These are phyloP conservation scores for Lepidothrix coronata DNA, from an alignment of 2,113 vertebrate genomes.

Conservation along the genomic window DNA sequence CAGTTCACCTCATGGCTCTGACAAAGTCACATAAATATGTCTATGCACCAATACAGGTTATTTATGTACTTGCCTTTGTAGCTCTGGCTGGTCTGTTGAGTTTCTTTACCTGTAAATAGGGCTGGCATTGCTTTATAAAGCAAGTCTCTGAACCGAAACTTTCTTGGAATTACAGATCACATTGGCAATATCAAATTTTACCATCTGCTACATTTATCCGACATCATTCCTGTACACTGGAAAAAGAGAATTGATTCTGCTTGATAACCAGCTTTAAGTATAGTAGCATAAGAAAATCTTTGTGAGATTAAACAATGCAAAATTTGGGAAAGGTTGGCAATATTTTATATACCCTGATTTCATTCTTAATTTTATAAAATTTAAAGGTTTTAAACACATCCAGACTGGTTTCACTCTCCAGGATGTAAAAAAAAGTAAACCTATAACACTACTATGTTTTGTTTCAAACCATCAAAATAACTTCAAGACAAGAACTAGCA, in stretches of 20 bases:
- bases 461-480: not conserved
- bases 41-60: not conserved
- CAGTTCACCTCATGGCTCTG: not conserved
- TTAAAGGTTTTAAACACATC: not conserved
- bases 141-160: not conserved
- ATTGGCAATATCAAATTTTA: not conserved
- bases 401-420: not conserved
- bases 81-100: not conserved
- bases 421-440: not conserved
- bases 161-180: not conserved
- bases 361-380: not conserved
- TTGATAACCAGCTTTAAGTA: not conserved
- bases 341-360: not conserved
- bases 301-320: not conserved
- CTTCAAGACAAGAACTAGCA: not conserved
- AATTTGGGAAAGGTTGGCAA: not conserved
- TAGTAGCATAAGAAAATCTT: not conserved
- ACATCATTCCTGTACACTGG: not conserved
- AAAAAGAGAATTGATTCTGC: not conserved
- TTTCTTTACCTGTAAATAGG: not conserved
- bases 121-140: not conserved
- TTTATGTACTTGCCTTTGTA: accelerated
- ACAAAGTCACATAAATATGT: not conserved
- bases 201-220: not conserved
- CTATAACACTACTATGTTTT: not conserved